Conservation (phyloP, 2,888 invertebrate genomes). For the Drosophila recens region DNA sequence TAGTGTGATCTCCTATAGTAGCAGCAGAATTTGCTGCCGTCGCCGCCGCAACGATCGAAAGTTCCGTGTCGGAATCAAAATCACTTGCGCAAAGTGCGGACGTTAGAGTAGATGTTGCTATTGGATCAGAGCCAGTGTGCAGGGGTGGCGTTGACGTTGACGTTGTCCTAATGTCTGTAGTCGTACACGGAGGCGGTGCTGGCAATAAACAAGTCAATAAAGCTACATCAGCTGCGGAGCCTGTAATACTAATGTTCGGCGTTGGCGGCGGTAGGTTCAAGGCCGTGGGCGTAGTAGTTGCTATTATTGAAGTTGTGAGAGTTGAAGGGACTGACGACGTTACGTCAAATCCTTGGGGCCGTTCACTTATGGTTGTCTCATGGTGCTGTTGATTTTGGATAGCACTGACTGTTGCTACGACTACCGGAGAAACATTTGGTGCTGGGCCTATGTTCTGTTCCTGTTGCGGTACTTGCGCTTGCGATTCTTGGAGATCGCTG, state of each 20-base stretch:
- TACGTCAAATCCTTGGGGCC: constrained; percentile 15
- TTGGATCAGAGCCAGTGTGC: constrained; percentile 13
- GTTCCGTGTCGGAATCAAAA: constrained; percentile 84
- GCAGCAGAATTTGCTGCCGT: constrained; percentile 12
- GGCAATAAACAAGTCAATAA: constrained; percentile 49
- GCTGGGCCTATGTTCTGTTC: constrained; percentile 7
- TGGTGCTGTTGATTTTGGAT: constrained; percentile 30
- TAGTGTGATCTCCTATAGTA: constrained; percentile 17
- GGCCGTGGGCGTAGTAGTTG: constrained; percentile 21
- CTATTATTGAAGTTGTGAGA: constrained; percentile 23
- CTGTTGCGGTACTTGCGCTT: constrained; percentile 9
- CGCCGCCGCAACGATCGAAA: constrained; percentile 80
- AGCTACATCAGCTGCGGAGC: constrained; percentile 28
- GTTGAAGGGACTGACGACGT: constrained; percentile 14
- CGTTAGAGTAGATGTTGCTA: constrained; percentile 11
- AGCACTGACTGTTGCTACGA: constrained; percentile 3
- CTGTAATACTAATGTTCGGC: constrained; percentile 50
- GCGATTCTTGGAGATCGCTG: constrained; percentile 30
- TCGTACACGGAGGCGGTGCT: constrained; percentile 41
- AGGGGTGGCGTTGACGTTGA: constrained; percentile 34
- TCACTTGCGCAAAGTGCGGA: constrained; percentile 74
- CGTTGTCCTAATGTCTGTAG: constrained; percentile 26
- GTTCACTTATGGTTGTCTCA: constrained; percentile 17
- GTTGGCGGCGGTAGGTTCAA: constrained; percentile 75
- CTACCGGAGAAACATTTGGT: constrained; percentile 13